Evolutionary conservation across 2,888 invertebrate species (phyloP), one percentile per base, ranked within the genome.

Genomic region (Chymomyza amoena): DNA sequence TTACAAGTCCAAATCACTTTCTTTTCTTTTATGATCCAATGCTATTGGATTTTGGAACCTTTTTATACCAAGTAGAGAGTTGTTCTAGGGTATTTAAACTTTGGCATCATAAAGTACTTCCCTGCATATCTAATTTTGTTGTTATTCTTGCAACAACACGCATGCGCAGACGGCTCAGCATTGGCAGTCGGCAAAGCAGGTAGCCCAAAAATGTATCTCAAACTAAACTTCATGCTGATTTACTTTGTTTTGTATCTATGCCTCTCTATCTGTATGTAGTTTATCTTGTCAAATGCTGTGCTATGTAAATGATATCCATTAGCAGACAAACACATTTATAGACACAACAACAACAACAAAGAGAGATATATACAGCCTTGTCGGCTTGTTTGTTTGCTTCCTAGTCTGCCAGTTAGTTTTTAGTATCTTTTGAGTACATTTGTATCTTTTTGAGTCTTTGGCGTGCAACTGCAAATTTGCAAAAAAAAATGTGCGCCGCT

Each of bases 231-330:
- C 25, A 57, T 57, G 39, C 54, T 20, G 54, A 16, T 54, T 54
- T 54, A 54, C 54, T 54, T 16, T 54, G 18, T 54, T 16, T 9
- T 60, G 36, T 57, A 57, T 57, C 57, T 57, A 15, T 57, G 13
- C 10, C 7, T 57, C 7, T 57, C 25, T 57, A 25, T 18, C 57
- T 25, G 57, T 13, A 18, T 57, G 20, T 45, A 45, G 39, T 45
- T 45, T 45, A 13, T 45, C 20, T 25, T 57, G 57, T 57, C 57
- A 57, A 57, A 57, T 57, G 25, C 52, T 54, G 52, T 5, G 5
- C 62, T 74, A 69, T 73, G 88, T 80, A 77, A 87, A 70, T 70
- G 77, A 85, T 87, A 87, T 72, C 64, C 66, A 76, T 79, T 65
- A 63, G 65, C 61, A 67, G 59, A 62, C 66, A 36, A 69, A 60